Percentiles rank a stretch among this genome's conserved stretches.
These are phyloP conservation scores for Onychostruthus taczanowskii DNA, from an alignment of 2,113 vertebrate species.

Conservation along the genomic window DNA sequence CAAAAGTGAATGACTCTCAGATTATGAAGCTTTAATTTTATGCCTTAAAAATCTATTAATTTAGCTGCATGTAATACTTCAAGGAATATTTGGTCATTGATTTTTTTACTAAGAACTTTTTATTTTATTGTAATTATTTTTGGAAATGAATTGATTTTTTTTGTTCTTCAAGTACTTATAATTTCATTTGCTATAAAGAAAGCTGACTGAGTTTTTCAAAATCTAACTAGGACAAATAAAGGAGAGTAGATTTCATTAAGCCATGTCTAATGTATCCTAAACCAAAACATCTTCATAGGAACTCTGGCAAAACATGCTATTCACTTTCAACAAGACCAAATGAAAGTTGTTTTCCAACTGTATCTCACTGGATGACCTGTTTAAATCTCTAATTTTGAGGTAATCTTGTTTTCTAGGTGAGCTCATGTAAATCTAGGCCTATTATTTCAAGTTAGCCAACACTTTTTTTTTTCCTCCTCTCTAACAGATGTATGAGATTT, in stretches of 20 bases:
- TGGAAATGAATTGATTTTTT: background rate
- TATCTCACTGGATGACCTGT: background rate
- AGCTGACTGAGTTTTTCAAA: background rate
- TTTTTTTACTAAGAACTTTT: background rate
- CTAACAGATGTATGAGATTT: background rate
- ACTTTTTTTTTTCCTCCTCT: background rate
- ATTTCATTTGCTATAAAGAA: background rate
- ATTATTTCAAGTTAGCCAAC: background rate
- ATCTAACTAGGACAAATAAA: background rate
- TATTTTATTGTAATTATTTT: background rate
- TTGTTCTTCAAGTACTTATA: background rate
- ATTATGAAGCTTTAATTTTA: background rate
- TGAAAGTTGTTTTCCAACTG: background rate
- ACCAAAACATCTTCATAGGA: background rate
- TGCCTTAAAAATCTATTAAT: background rate
- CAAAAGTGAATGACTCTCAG: background rate
- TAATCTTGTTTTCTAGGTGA: background rate
- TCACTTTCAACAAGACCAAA: background rate
- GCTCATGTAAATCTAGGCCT: background rate
- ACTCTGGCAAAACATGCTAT: background rate
- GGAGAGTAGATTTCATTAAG: background rate
- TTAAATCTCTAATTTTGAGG: background rate
- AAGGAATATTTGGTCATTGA: background rate
- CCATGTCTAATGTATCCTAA: background rate
- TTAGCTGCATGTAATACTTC: background rate